Percentiles rank a stretch among this genome's conserved stretches.
These are phyloP conservation scores for Drosophila meridiana DNA, from an alignment of 2,888 invertebrate genomes.

Conservation along the genomic window DNA sequence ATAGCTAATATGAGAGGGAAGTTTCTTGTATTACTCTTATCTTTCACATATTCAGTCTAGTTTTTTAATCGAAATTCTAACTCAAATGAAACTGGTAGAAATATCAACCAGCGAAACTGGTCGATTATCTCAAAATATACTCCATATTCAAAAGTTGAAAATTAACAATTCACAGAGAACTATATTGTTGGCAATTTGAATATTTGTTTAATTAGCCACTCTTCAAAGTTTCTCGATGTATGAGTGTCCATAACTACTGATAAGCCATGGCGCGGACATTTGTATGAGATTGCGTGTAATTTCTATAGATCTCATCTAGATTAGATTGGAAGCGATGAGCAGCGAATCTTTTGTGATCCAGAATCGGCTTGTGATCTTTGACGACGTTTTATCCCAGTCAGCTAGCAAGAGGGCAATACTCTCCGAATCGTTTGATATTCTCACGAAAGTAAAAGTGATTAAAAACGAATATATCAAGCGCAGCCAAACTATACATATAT, in stretches of 20 bases:
- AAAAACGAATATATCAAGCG: constrained; percentile 46
- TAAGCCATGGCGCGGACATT: constrained; percentile 26
- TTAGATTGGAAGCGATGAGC: constrained; percentile 23
- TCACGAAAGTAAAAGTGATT: constrained; percentile 30
- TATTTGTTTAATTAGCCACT: not conserved
- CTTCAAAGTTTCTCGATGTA: constrained; percentile 28
- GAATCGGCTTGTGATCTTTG: constrained; percentile 19
- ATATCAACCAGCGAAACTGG: not conserved
- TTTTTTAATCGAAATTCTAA: not conserved
- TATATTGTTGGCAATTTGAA: not conserved
- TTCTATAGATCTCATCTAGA: constrained; percentile 65
- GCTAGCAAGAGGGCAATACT: not conserved
- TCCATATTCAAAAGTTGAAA: not conserved
- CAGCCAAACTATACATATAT: not conserved
- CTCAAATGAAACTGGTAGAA: not conserved
- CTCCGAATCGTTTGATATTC: not conserved
- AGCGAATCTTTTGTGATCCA: not conserved
- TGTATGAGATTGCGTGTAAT: constrained; percentile 45
- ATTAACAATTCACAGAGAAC: constrained; percentile 4
- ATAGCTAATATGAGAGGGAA: not conserved
- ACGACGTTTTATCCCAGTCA: not conserved
- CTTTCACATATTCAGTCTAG: not conserved
- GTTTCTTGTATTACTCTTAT: not conserved
- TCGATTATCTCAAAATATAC: not conserved
- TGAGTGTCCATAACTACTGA: constrained; percentile 41